phyloP scores from a whole-genome alignment of 2,797 vertebrate genomes.

The Gallinago nigripennis region DNA sequence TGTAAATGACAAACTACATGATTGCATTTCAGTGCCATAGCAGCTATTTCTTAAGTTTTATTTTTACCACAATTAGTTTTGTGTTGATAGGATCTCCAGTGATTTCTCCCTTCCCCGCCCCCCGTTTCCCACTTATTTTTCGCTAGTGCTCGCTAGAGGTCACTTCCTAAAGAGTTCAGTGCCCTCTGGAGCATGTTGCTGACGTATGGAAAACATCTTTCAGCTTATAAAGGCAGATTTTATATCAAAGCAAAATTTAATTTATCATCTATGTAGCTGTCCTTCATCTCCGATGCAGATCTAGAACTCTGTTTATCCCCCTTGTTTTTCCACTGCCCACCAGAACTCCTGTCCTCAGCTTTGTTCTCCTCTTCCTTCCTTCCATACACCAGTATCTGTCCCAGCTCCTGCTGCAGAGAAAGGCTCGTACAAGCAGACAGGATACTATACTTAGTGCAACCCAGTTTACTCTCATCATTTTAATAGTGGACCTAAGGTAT shows the following conservation, averaged over 20 bases:
- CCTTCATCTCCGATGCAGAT: neutral
- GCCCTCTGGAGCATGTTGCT: neutral
- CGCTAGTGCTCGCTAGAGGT: neutral
- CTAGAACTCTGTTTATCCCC: neutral
- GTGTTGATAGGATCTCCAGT: neutral
- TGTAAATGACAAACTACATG: neutral
- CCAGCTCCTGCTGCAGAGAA: slow-evolving; percentile 39
- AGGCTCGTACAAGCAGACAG: slow-evolving; percentile 29
- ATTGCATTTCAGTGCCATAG: neutral
- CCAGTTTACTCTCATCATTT: slow-evolving; percentile 85
- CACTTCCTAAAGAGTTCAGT: neutral
- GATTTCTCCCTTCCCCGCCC: neutral
- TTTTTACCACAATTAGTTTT: neutral
- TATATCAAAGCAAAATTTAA: neutral
- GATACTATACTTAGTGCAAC: slow-evolving; percentile 60
- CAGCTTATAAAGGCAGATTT: neutral
- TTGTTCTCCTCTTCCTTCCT: slow-evolving; percentile 22
- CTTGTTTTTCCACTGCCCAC: neutral
- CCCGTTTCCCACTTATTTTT: neutral
- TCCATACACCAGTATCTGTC: neutral
- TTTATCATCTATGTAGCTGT: neutral
- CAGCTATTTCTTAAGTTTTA: neutral
- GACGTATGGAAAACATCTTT: neutral
- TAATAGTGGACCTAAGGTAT: slow-evolving; percentile 98
- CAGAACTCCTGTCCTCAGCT: slow-evolving; percentile 71